Evolutionary conservation across 2,797 vertebrate species (phyloP).

Genomic region (Etheostoma perlongum): DNA sequence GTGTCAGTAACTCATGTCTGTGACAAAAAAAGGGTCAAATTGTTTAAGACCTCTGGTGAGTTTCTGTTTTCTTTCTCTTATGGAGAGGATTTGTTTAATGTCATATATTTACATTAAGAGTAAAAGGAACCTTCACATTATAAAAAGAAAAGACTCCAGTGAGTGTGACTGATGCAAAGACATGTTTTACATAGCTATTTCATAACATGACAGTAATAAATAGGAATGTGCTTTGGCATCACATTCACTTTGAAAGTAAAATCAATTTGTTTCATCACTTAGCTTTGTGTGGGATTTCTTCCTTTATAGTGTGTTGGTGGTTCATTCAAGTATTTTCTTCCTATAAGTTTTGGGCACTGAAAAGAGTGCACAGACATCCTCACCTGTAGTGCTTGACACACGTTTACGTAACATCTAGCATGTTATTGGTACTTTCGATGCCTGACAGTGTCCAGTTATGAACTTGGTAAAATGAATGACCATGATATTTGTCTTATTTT

Average conservation of each 20-base stretch:
- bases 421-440: background rate
- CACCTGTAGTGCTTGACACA: background rate
- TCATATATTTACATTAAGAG: background rate
- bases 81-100: slow-evolving; percentile 23
- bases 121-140: background rate
- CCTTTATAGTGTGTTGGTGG: background rate
- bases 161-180: background rate
- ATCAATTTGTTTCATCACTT: background rate
- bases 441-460: background rate
- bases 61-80: slow-evolving; percentile 31
- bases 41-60: background rate
- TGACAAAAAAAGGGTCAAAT: background rate
- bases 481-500: slow-evolving; percentile 70
- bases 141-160: background rate
- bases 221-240: background rate
- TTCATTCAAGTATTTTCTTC: background rate
- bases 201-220: background rate
- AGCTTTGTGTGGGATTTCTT: background rate
- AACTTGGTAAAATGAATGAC: slow-evolving; percentile 26
- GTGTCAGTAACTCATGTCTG: slow-evolving; percentile 11
- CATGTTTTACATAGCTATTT: background rate
- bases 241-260: background rate
- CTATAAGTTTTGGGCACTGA: background rate
- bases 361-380: background rate
- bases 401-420: background rate